phyloP scores from a whole-genome alignment of 2,888 invertebrate species.

The Alentia gelatinosa region DNA sequence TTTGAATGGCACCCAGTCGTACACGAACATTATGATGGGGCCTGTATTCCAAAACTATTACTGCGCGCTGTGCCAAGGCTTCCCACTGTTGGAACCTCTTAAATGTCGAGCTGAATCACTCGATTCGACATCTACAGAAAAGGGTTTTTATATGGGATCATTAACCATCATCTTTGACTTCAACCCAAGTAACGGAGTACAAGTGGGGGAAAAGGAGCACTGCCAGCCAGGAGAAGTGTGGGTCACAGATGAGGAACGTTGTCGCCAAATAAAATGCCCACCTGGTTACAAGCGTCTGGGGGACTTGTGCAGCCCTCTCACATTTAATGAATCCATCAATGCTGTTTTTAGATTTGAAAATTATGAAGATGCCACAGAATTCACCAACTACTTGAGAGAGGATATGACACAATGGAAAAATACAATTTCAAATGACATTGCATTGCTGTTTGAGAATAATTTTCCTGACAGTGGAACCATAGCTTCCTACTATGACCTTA shows the following conservation, averaged over 20 bases:
- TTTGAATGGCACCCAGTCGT: background rate
- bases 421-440: background rate
- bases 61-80: background rate
- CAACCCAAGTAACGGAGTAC: background rate
- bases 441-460: background rate
- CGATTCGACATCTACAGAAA: background rate
- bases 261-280: background rate
- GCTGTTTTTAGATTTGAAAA: background rate
- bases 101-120: background rate
- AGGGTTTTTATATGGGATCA: background rate
- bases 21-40: background rate
- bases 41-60: background rate
- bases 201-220: background rate
- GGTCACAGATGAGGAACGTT: background rate
- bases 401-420: background rate
- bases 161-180: background rate
- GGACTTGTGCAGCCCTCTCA: background rate
- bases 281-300: background rate
- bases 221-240: background rate
- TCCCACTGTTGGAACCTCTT: background rate
- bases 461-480: background rate
- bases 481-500: background rate
- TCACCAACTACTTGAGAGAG: background rate
- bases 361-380: background rate
- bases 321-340: background rate